Evolutionary conservation across 2,797 vertebrate genomes (phyloP).

Genomic region (Trachops cirrhosus): DNA sequence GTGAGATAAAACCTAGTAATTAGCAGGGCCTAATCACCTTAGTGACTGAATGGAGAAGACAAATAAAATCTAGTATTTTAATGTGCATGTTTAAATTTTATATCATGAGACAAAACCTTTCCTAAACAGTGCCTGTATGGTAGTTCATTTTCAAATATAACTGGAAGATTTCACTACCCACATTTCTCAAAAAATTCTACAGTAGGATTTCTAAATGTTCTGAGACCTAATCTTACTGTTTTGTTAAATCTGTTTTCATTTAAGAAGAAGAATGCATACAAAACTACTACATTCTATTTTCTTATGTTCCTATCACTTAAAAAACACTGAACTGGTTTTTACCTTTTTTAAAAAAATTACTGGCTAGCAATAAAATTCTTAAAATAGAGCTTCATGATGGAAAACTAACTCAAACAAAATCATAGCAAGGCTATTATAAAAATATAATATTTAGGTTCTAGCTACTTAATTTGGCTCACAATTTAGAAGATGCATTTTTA

Average conservation of each 20-base stretch:
- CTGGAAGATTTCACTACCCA: background rate
- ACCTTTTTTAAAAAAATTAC: background rate
- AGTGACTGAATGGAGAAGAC: background rate
- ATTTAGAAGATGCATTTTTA: background rate
- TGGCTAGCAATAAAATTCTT: constrained; percentile 35
- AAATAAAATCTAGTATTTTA: constrained; percentile 1
- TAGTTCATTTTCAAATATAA: constrained; percentile 23
- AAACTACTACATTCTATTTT: constrained; percentile 37
- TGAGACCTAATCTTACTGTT: background rate
- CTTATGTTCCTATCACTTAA: constrained; percentile 42
- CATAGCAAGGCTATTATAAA: background rate
- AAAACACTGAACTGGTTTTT: constrained; percentile 47
- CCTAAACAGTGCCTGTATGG: background rate
- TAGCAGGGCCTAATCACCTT: background rate
- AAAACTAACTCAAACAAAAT: constrained; percentile 15
- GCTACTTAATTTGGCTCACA: constrained; percentile 2
- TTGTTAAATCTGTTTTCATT: constrained; percentile 49
- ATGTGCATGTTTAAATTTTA: background rate
- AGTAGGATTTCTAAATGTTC: constrained; percentile 32
- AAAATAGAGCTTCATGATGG: background rate
- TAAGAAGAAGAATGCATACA: constrained; percentile 10
- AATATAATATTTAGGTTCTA: background rate
- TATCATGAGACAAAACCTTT: background rate
- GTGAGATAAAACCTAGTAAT: background rate
- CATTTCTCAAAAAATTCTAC: constrained; percentile 36